Base-by-base conservation (phyloP, 2,113 vertebrate species). In the Heloderma charlesbogerti region DNA sequence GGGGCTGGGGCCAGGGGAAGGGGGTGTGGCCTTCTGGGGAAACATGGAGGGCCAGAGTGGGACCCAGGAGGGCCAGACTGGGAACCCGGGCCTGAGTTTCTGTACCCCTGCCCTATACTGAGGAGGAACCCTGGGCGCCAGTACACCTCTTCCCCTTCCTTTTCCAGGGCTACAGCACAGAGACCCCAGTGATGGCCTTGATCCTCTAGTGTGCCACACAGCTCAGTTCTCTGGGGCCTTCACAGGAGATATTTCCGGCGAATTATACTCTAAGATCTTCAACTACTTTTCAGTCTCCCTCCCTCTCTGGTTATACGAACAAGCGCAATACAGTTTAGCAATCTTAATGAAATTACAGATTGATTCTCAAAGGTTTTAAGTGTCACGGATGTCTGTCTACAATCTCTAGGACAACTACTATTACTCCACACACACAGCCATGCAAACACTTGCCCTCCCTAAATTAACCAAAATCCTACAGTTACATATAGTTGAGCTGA, bases 381-480 rank as follows among this genome's bases (percentile, higher is more conserved):
- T 20, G 12, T 40, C 63, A n/a, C 20, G 45, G 43, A 16, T 37
- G 60, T 15, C 40, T 9, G 4, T 25, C 60, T 16, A 22, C 57
- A 6, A 67, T 27, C 60, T 37, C 75, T 27, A 15, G 15, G 60
- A 29, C 45, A 54, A 34, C 3, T 18, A 3, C 54, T 43, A 3
- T 37, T 40, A 29, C 37, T 9, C 60, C 37, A 25, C 54, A 13
- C 40, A 29, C 7, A 51, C 43, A 87, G 34, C 72, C n/a, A 12
- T 13, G n/a, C 16, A 16, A n/a, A n/a, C 31, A 81, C 85, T 88
- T 80, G 79, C 86, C 66, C 51, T 27, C 0, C 91, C 84, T 51
- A 86, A 95, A 94, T 89, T 77, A 85, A 93, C 2, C 90, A 71
- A 95, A 93, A 93, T 72, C 88, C 93, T 92, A 85, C 93, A 93